Conservation (phyloP, 2,888 invertebrate genomes). For the Dicranocentrus wangi region DNA sequence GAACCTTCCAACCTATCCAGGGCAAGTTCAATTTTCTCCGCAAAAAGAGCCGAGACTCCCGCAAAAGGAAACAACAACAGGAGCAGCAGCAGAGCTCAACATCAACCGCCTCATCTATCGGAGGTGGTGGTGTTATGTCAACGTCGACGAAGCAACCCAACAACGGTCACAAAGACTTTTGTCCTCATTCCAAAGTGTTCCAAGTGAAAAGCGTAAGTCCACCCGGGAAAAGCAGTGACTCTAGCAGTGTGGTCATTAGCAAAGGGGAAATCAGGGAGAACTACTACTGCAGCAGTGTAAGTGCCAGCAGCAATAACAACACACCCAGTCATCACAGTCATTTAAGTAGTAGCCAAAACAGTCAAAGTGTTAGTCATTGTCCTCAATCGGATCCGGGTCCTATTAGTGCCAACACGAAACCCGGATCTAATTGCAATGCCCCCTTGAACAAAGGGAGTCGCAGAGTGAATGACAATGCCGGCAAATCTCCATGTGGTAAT, state of each 20-base stretch:
- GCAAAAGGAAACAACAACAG: conserved; percentile 59
- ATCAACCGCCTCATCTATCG: conserved; percentile 4
- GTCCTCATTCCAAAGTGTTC: conserved; percentile 62
- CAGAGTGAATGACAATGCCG: conserved; percentile 7
- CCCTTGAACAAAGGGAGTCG: neutral
- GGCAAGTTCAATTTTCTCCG: conserved; percentile 66
- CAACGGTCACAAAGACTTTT: conserved; percentile 54
- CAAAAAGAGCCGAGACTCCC: conserved; percentile 63
- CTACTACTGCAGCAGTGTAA: conserved; percentile 57
- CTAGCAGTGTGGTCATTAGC: conserved; percentile 53
- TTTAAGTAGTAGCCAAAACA: conserved; percentile 48
- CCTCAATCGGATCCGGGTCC: conserved; percentile 18
- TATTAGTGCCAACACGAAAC: conserved; percentile 4
- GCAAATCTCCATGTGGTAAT: conserved; percentile 30
- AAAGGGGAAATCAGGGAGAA: conserved; percentile 47
- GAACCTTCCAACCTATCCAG: conserved; percentile 61
- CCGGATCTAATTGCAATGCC: conserved; percentile 27
- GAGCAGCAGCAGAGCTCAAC: conserved; percentile 24
- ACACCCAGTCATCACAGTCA: conserved; percentile 59
- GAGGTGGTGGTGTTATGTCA: neutral
- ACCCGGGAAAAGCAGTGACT: conserved; percentile 56
- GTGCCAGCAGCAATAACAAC: conserved; percentile 61
- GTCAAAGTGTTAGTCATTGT: conserved; percentile 43
- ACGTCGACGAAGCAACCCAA: too few relatives aligned
- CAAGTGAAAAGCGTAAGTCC: conserved; percentile 65